These are phyloP conservation scores for Ennomos erosarius DNA, from an alignment of 2,888 invertebrate species.

Conservation along the genomic window DNA sequence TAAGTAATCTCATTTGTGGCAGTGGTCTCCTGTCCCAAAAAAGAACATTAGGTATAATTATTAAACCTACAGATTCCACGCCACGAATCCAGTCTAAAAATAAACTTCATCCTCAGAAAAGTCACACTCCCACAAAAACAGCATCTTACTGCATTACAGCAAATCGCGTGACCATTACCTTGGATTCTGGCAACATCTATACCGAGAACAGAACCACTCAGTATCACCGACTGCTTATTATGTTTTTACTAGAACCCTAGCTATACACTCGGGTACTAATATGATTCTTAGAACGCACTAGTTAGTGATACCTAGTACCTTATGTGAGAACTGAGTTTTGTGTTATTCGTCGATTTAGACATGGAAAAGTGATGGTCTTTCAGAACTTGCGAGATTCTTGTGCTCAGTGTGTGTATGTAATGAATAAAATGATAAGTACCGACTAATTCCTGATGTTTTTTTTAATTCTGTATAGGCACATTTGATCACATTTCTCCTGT, in stretches of 20 bases:
- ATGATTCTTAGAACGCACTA: slow-evolving; percentile 33
- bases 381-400: no score
- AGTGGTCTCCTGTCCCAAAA: no score
- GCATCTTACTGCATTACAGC: slow-evolving; percentile 11
- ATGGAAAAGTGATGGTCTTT: no score
- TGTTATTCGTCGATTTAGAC: no score
- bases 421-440: no score
- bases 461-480: no score
- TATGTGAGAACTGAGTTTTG: not conserved
- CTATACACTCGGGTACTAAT: slow-evolving; percentile 14
- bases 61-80: not conserved
- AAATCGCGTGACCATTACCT: slow-evolving; percentile 29
- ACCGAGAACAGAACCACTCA: slow-evolving; percentile 13
- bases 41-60: no score
- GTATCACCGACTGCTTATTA: slow-evolving; percentile 33
- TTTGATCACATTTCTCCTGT: no score
- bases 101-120: slow-evolving; percentile 6
- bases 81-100: no score
- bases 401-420: no score
- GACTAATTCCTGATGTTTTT: no score
- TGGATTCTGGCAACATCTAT: slow-evolving; percentile 28
- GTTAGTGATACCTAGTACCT: slow-evolving; percentile 8
- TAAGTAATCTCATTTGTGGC: no score
- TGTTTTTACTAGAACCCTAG: slow-evolving; percentile 36
- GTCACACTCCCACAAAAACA: slow-evolving; percentile 18